Conservation (phyloP, 2,888 invertebrate genomes). For the Ceriagrion tenellum region DNA sequence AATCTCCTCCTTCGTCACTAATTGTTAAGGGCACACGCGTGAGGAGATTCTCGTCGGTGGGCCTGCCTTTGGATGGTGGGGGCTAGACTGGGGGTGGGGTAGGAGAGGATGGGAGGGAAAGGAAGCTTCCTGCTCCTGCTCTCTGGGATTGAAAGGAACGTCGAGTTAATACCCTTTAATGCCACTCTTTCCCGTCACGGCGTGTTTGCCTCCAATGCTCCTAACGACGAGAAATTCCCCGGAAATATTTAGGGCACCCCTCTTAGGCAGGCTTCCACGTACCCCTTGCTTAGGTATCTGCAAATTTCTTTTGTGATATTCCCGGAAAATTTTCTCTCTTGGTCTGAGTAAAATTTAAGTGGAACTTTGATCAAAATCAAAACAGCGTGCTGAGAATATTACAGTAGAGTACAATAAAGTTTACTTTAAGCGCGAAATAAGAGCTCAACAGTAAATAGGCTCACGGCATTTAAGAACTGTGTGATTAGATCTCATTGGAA, state of each 20-base stretch:
- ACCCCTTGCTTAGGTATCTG: neutral
- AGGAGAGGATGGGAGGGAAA: too few species aligned
- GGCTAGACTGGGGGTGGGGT: too few species aligned
- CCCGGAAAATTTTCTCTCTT: neutral
- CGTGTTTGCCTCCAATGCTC: neutral
- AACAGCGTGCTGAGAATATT: too few species aligned
- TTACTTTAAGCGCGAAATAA: too few species aligned
- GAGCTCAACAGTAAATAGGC: too few species aligned
- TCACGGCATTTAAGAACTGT: too few species aligned
- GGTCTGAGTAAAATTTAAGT: too few species aligned
- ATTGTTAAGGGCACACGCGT: neutral
- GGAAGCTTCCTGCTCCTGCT: too few species aligned
- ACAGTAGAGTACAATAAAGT: too few species aligned
- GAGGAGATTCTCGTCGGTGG: neutral
- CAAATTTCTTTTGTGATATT: neutral
- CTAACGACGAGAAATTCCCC: neutral
- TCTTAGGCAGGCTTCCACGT: neutral
- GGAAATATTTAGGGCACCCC: neutral
- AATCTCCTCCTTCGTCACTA: neutral
- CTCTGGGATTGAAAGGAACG: neutral
- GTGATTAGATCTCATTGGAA: too few species aligned
- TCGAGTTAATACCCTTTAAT: neutral
- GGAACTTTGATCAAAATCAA: too few species aligned
- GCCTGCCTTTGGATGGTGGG: neutral
- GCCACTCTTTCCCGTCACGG: neutral